Base-by-base conservation (phyloP, 1,140 invertebrate species). In the Drosophila mojavensis region DNA sequence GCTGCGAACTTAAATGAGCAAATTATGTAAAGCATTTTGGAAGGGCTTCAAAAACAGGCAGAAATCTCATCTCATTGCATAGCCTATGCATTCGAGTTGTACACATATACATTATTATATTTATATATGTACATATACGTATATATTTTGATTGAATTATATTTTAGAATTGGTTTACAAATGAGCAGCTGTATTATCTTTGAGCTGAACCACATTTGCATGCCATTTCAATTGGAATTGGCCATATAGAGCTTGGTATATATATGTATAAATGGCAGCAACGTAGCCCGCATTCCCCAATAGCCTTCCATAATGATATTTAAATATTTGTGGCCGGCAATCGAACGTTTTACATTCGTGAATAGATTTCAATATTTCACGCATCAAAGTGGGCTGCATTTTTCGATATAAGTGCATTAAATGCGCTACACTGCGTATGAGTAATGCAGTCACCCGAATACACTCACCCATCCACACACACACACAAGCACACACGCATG, bases 341-440 rank as follows among this genome's bases (percentile, higher is more conserved):
- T 67, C 47, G 28, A 24, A 39, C 10, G 50, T 50, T 48, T 30
- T 45, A 9, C 39, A 51, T 58, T 15, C 5, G 2, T 39, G 33
- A 67, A 78, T 75, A 55, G 26, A 45, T 67, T 45, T 53, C 47
- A 77, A 67, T 67, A 81, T 75, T 74, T 70, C 13, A 39, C 51
- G 24, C 66, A 67, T 61, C 63, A 78, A 68, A 58, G 43, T 67
- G 45, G 51, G 65, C 48, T 64, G 71, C 68, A 47, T 64, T 65
- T 48, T 36, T 48, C 26, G 50, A 64, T 56, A 64, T 60, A 78
- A 75, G 60, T 68, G 68, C 76, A 78, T 83, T 79, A 86, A 83
- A 70, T 79, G 83, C 62, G 72, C 75, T 67, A 77, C 83, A 51
- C 47, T 73, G 79, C 83, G 76, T 82, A 86, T 86, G 82, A 79